These are phyloP conservation scores for Ligdia adustata DNA, from an alignment of 2,888 invertebrate genomes.

Conservation along the genomic window DNA sequence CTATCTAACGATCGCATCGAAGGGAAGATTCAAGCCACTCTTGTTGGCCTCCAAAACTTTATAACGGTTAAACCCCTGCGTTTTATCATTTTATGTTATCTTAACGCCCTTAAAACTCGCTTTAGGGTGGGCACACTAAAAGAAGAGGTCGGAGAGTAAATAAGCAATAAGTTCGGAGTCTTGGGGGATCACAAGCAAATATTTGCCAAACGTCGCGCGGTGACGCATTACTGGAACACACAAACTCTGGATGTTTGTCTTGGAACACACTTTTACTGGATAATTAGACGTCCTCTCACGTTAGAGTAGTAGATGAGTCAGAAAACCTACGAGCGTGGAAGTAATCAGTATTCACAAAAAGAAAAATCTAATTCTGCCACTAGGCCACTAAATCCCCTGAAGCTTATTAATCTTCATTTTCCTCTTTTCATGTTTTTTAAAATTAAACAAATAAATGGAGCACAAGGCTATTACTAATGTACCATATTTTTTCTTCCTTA, in stretches of 20 bases:
- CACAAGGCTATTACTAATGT: conserved; percentile 12
- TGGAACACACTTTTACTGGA: conserved; percentile 40
- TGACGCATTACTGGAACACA: conserved; percentile 47
- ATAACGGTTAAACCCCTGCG: conserved; percentile 31
- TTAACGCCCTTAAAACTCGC: conserved; percentile 28
- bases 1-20: conserved; percentile 24
- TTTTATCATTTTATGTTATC: conserved; percentile 40
- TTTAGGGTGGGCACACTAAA: conserved; percentile 35
- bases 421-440: conserved; percentile 4
- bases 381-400: conserved; percentile 9
- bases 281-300: conserved; percentile 30
- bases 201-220: conserved; percentile 50
- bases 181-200: conserved; percentile 49
- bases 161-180: conserved; percentile 52
- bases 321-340: conserved; percentile 1
- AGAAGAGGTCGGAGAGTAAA: conserved; percentile 46
- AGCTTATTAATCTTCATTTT: conserved; percentile 13
- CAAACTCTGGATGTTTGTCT: conserved; percentile 35
- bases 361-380: conserved; percentile 1
- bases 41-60: conserved; percentile 35
- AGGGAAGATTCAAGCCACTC: conserved; percentile 24
- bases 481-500: conserved; percentile 15
- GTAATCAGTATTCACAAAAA: not conserved
- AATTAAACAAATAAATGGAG: conserved; percentile 17
- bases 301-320: conserved; percentile 13